Conservation (phyloP, 2,888 invertebrate genomes). For the Cerastis rubricosa region DNA sequence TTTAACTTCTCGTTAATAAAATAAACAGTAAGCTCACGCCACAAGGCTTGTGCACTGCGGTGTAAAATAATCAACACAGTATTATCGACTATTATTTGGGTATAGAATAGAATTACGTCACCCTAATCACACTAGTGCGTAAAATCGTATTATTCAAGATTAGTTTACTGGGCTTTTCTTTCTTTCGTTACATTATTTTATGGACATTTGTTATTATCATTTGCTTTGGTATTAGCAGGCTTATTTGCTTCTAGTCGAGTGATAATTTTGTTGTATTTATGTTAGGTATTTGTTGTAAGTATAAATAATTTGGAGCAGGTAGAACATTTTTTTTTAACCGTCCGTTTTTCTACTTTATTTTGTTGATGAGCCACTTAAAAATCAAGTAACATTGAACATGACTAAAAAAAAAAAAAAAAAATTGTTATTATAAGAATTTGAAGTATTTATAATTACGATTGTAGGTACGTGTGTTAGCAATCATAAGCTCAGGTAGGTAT, state of each 20-base stretch:
- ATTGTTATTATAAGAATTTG: background rate
- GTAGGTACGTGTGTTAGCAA: background rate
- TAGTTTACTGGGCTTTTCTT: constrained; percentile 51
- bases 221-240: background rate
- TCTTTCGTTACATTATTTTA: constrained; percentile 12
- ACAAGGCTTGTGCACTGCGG: constrained; percentile 54
- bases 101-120: constrained; percentile 77
- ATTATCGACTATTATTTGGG: constrained; percentile 78
- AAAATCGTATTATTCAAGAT: constrained; percentile 79
- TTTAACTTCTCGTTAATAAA: constrained; percentile 45
- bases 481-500: background rate
- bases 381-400: background rate
- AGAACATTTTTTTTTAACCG: background rate
- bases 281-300: background rate
- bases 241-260: constrained; percentile 14
- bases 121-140: constrained; percentile 75
- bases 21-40: constrained; percentile 48
- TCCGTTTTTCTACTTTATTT: background rate
- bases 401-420: background rate
- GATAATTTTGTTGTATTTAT: background rate
- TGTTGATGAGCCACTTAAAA: background rate
- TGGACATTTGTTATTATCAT: constrained; percentile 32
- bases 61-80: constrained; percentile 73
- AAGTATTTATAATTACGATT: background rate
- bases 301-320: background rate